Percentiles rank a stretch among this genome's conserved stretches.
Evolutionary conservation across 2,113 vertebrate genomes (phyloP).

Genomic region (Morone chrysops): DNA sequence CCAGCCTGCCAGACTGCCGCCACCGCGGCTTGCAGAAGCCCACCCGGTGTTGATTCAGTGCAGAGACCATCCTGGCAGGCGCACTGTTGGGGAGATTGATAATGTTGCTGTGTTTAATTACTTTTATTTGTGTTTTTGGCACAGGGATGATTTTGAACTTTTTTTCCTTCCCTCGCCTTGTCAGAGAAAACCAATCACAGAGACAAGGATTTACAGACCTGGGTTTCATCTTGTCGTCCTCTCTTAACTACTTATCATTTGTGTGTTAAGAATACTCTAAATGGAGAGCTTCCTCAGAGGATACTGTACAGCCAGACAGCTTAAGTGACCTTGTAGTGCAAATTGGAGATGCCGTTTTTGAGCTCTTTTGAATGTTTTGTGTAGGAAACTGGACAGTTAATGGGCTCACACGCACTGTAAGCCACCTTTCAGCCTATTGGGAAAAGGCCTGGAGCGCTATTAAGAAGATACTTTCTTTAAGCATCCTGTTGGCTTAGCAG

Average conservation of each 20-base stretch:
- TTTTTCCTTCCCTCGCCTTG: constrained; percentile 22
- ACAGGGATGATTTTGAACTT: constrained; percentile 27
- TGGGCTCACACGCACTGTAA: background rate
- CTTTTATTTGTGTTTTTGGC: constrained; percentile 81
- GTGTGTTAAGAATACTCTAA: constrained; percentile 37
- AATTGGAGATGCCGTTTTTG: background rate
- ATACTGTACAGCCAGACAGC: background rate
- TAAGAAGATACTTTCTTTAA: constrained; percentile 46
- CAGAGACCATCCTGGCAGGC: constrained; percentile 48
- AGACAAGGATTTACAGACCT: constrained; percentile 67
- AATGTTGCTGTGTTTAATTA: constrained; percentile 80
- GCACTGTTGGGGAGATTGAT: constrained; percentile 70
- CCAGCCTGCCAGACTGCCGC: constrained; percentile 24
- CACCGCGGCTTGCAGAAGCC: constrained; percentile 25
- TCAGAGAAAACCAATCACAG: constrained; percentile 70
- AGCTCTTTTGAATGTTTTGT: background rate
- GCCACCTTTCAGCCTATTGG: constrained; percentile 22
- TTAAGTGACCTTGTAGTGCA: constrained; percentile 21
- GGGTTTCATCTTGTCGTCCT: constrained; percentile 40
- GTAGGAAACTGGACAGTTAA: constrained; percentile 15
- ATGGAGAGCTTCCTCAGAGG: constrained; percentile 1
- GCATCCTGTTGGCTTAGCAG: background rate
- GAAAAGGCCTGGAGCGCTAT: constrained; percentile 10
- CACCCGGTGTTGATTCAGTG: constrained; percentile 63
- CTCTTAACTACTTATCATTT: constrained; percentile 47